These are phyloP conservation scores for Synanthedon formicaeformis DNA, from an alignment of 2,888 invertebrate species.

Conservation along the genomic window DNA sequence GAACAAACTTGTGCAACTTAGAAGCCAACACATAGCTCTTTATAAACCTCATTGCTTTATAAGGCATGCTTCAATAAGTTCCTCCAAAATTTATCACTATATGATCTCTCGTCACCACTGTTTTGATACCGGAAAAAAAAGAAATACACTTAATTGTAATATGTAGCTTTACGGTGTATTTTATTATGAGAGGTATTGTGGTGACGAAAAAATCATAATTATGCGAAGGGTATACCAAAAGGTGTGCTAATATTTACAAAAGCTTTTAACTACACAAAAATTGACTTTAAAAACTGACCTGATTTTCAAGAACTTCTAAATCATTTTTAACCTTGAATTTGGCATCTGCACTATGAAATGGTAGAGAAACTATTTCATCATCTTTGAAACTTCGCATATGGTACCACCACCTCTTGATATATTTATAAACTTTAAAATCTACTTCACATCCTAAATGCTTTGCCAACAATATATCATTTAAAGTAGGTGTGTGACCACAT, in stretches of 20 bases:
- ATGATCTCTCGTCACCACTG: slow-evolving; percentile 56
- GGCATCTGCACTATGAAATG: slow-evolving; percentile 25
- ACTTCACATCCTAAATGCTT: slow-evolving; percentile 32
- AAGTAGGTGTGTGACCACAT: slow-evolving; percentile 66
- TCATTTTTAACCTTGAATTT: slow-evolving; percentile 21
- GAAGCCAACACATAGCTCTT: slow-evolving; percentile 27
- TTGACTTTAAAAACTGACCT: slow-evolving; percentile 29
- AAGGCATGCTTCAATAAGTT: slow-evolving; percentile 42
- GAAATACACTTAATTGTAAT: slow-evolving; percentile 3
- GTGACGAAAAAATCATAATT: slow-evolving; percentile 31
- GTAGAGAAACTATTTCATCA: slow-evolving; percentile 58
- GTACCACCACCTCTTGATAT: slow-evolving; percentile 72
- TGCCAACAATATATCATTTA: slow-evolving; percentile 54
- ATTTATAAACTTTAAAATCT: slow-evolving; percentile 45
- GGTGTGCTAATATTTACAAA: neutral
- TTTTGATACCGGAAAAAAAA: slow-evolving; percentile 47
- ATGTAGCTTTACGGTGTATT: neutral
- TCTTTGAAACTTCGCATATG: slow-evolving; percentile 72
- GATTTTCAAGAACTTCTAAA: slow-evolving; percentile 30
- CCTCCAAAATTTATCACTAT: slow-evolving; percentile 22
- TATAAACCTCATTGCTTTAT: slow-evolving; percentile 34
- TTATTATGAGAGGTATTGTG: slow-evolving; percentile 10
- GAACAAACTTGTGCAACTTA: slow-evolving; percentile 32
- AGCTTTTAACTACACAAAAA: neutral
- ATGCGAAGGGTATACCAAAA: slow-evolving; percentile 7